These are phyloP conservation scores for Phrynocephalus forsythii DNA, from an alignment of 2,797 vertebrate genomes.

Conservation along the genomic window DNA sequence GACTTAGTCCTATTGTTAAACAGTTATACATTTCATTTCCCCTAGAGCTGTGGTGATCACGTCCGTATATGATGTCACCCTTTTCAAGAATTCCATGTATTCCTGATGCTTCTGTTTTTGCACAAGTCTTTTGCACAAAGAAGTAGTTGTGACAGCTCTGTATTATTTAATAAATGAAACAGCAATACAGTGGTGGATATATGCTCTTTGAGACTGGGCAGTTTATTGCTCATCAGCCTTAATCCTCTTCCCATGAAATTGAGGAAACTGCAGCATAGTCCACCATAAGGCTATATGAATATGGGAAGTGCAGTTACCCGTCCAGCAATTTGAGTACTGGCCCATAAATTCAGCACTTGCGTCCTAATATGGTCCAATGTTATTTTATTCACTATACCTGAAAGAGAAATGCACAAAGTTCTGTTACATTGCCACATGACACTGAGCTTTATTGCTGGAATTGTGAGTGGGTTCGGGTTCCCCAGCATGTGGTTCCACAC, in stretches of 20 bases:
- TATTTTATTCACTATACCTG: background rate
- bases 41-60: background rate
- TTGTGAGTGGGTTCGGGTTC: too few relatives aligned
- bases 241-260: background rate
- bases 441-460: background rate
- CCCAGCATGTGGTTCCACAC: too few relatives aligned
- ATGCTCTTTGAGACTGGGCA: background rate
- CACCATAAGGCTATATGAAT: background rate
- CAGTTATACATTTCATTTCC: background rate
- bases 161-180: constrained; percentile 7
- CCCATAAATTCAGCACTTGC: background rate
- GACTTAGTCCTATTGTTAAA: background rate
- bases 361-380: background rate
- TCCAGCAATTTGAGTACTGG: background rate
- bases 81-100: background rate
- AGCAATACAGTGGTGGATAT: background rate
- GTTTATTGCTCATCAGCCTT: background rate
- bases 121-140: background rate
- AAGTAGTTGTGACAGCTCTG: background rate
- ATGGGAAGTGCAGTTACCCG: background rate
- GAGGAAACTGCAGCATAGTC: background rate
- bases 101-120: background rate
- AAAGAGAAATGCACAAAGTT: background rate
- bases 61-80: background rate
- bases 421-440: background rate